Percentiles rank a stretch among this genome's conserved stretches.
phyloP scores from a whole-genome alignment of 2,113 vertebrate species.

The Tachysurus fulvidraco region DNA sequence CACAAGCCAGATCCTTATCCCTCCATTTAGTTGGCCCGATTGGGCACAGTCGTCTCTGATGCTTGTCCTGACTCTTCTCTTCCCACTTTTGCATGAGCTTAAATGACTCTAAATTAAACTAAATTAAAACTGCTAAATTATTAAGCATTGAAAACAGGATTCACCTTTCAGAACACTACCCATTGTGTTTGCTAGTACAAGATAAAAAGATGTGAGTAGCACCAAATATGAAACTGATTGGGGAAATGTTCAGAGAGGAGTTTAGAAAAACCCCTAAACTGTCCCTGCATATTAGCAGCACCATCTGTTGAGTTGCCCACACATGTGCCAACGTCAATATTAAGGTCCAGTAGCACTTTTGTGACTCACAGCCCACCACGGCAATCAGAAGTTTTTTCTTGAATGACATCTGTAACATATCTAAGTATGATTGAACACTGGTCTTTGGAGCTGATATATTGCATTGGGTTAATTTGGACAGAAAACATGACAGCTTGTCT shows the following conservation, averaged over 20 bases:
- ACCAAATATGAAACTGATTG: conserved; percentile 45
- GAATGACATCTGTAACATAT: no score
- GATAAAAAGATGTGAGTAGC: conserved; percentile 45
- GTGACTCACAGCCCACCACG: no score
- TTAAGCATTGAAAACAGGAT: not conserved
- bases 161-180: not conserved
- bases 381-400: no score
- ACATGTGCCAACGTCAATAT: no score
- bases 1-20: no score
- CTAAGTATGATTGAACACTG: no score
- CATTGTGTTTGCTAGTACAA: not conserved
- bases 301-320: conserved; percentile 53
- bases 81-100: no score
- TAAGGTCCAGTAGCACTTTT: no score
- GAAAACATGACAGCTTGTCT: not conserved
- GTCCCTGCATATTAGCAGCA: conserved; percentile 50
- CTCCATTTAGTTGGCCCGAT: not conserved
- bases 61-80: conserved; percentile 27
- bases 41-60: no score
- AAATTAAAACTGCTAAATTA: no score
- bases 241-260: conserved; percentile 42
- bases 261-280: conserved; percentile 37
- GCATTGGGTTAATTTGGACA: not conserved
- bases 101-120: no score
- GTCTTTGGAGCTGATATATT: no score